Conservation (phyloP, 2,113 vertebrate species). For the Rattus norvegicus region DNA sequence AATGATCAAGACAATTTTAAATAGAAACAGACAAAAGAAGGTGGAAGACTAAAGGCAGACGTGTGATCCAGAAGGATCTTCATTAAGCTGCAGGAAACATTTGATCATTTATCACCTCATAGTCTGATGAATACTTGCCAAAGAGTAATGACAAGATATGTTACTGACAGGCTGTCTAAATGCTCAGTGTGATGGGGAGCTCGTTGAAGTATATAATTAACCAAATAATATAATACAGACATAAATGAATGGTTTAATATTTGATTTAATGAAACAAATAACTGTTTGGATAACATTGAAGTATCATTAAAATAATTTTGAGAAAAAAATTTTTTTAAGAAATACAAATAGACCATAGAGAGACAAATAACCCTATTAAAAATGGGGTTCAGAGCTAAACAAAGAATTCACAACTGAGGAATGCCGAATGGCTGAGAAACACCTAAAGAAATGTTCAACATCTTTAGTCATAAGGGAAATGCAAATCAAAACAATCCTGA, state of each 20-base stretch:
- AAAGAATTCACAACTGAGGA: no score
- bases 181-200: background rate
- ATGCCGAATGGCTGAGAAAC: no score
- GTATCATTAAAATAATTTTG: slow-evolving; percentile 49
- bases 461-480: no score
- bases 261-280: background rate
- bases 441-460: no score
- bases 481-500: no score
- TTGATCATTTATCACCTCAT: background rate
- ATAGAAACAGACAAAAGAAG: background rate
- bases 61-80: background rate
- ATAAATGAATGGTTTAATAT: slow-evolving; percentile 8
- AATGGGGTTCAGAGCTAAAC: no score
- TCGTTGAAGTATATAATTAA: slow-evolving; percentile 15
- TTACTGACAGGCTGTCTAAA: background rate
- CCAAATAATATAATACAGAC: background rate
- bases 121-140: background rate
- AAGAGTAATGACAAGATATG: slow-evolving; percentile 26
- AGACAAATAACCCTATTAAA: no score
- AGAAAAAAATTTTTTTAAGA: background rate
- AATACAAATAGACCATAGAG: background rate
- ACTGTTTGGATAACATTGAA: background rate
- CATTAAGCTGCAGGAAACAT: background rate
- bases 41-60: background rate
- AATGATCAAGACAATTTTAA: slow-evolving; percentile 40